These are phyloP conservation scores for Epinotia brunnichana DNA, from an alignment of 2,888 invertebrate genomes.

Conservation along the genomic window DNA sequence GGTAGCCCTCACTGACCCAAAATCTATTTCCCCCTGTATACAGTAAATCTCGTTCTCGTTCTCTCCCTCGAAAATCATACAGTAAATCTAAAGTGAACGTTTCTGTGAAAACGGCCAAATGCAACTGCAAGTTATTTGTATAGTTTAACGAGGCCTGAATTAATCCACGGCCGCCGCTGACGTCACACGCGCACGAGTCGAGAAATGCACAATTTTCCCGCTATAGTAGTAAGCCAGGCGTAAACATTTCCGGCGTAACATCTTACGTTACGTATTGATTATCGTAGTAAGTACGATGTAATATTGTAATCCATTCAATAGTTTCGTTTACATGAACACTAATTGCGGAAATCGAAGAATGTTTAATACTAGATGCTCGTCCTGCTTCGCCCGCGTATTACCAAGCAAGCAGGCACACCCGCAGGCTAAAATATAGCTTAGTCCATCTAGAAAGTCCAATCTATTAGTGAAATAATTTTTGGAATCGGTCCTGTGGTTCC, in stretches of 20 bases:
- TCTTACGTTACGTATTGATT: not conserved
- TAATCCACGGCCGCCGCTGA: not conserved
- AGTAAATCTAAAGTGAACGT: not conserved
- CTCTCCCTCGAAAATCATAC: no score
- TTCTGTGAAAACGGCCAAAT: not conserved
- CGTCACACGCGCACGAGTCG: constrained; percentile 5
- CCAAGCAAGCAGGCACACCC: no score
- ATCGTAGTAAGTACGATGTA: not conserved
- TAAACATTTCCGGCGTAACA: constrained; percentile 27
- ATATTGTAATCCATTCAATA: not conserved
- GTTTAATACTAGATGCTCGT: not conserved
- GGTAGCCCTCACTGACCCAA: no score
- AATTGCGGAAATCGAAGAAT: not conserved
- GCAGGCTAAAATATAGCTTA: no score
- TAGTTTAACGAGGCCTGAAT: not conserved
- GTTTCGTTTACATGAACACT: not conserved
- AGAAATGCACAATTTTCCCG: constrained; percentile 1
- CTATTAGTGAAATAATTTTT: no score
- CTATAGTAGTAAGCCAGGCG: constrained; percentile 10
- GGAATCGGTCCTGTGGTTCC: no score
- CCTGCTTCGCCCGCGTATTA: not conserved
- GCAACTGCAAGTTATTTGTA: not conserved
- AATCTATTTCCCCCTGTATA: no score
- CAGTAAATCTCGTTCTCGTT: no score
- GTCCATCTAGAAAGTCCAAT: no score